These are phyloP conservation scores for Zaprionus gabonicus DNA, from an alignment of 1,140 invertebrate genomes.

Conservation along the genomic window DNA sequence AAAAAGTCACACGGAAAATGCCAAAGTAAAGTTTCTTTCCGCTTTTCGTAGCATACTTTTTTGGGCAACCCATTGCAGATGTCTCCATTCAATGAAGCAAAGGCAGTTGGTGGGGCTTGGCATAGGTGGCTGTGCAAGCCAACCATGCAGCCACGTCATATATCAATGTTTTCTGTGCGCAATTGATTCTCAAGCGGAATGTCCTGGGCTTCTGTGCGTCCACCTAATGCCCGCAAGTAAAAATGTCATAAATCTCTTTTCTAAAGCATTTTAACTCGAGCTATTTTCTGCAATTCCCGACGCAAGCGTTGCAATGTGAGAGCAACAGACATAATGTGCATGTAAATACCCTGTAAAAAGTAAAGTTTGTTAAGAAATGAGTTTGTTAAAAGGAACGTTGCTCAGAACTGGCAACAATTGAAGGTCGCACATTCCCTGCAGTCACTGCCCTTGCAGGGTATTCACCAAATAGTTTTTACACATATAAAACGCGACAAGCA, in stretches of 20 bases:
- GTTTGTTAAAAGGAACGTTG: no score
- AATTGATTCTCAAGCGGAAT: conserved; percentile 19
- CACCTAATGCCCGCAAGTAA: conserved; percentile 8
- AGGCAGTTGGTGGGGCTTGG: not conserved
- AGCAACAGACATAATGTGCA: not conserved
- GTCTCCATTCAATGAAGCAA: not conserved
- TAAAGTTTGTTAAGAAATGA: not conserved
- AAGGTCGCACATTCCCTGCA: not conserved
- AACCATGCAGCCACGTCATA: not conserved
- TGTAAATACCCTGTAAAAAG: conserved; percentile 19
- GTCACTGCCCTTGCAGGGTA: not conserved
- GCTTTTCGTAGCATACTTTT: conserved; percentile 40
- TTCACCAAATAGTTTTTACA: conserved; percentile 42
- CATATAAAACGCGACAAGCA: conserved; percentile 38
- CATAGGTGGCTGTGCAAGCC: not conserved
- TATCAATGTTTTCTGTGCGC: conserved; percentile 24
- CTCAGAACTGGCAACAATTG: not conserved
- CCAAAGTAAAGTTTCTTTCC: not conserved
- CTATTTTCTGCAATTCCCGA: conserved; percentile 21
- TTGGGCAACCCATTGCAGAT: conserved; percentile 7
- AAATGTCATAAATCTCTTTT: conserved; percentile 35
- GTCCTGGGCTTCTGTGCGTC: not conserved
- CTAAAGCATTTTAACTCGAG: conserved; percentile 14
- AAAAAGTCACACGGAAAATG: conserved; percentile 33
- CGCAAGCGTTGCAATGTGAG: not conserved